Percentiles rank a stretch among this genome's conserved stretches.
Evolutionary conservation across 2,113 vertebrate genomes (phyloP).

Genomic region (Neolamprologus fasciatus): DNA sequence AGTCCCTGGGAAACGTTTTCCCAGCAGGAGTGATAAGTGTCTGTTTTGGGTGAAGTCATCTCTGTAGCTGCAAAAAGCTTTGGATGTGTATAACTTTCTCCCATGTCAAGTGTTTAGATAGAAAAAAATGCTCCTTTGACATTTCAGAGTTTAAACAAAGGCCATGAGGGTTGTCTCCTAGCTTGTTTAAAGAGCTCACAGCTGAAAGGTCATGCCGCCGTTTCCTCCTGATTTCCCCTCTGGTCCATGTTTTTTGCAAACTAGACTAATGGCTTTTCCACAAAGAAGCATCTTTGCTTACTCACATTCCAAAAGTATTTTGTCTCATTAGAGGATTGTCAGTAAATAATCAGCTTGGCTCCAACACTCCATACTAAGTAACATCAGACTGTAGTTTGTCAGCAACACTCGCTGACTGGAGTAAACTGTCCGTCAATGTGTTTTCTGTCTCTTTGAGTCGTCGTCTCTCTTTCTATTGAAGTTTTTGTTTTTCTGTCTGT

Average conservation of each 20-base stretch:
- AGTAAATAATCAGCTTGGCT: constrained; percentile 44
- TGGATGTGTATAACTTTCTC: constrained; percentile 4
- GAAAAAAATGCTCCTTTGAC: constrained; percentile 40
- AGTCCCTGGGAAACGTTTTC: constrained; percentile 23
- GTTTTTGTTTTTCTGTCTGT: background rate
- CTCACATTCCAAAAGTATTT: constrained; percentile 36
- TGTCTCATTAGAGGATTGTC: constrained; percentile 35
- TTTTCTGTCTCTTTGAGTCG: background rate
- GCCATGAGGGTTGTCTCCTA: constrained; percentile 16
- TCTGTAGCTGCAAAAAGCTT: constrained; percentile 35
- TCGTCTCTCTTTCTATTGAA: background rate
- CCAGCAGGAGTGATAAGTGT: constrained; percentile 28
- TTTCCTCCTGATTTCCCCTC: constrained; percentile 17
- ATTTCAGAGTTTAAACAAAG: constrained; percentile 38
- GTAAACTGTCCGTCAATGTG: background rate
- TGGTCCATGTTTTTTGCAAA: constrained; percentile 20
- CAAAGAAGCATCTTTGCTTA: constrained; percentile 41
- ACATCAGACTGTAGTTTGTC: constrained; percentile 42
- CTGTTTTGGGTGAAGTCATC: constrained; percentile 32
- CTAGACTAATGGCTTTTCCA: constrained; percentile 50
- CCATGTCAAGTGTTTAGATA: constrained; percentile 42
- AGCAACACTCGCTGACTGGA: constrained; percentile 32
- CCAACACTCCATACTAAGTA: background rate
- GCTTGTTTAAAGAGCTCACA: constrained; percentile 12
- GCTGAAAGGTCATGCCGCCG: constrained; percentile 31